Percentiles rank a stretch among this genome's conserved stretches.
phyloP scores from a whole-genome alignment of 2,888 invertebrate genomes.

The Yponomeuta sedellus region DNA sequence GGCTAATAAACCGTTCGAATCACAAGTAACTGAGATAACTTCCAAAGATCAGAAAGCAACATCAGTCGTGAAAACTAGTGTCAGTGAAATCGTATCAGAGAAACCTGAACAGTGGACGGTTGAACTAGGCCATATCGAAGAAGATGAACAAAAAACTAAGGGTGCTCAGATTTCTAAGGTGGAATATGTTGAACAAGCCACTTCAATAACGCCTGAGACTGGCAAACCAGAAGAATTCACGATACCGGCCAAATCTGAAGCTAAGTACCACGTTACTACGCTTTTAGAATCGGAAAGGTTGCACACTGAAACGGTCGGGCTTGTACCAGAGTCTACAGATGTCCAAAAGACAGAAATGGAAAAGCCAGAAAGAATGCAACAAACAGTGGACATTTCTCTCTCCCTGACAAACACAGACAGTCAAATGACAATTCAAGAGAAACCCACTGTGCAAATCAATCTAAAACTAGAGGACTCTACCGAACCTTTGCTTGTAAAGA shows the following conservation, averaged over 20 bases:
- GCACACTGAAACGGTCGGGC: conserved; percentile 34
- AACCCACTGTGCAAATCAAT: conserved; percentile 45
- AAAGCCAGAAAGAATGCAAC: conserved; percentile 28
- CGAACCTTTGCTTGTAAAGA: conserved; percentile 47
- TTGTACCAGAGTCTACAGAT: conserved; percentile 19
- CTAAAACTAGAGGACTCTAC: conserved; percentile 48
- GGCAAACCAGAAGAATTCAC: conserved; percentile 19
- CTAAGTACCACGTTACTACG: conserved; percentile 32
- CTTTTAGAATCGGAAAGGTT: conserved; percentile 54
- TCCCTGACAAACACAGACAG: conserved; percentile 47
- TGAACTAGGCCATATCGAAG: conserved; percentile 37
- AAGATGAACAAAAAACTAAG: neutral
- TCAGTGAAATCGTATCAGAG: conserved; percentile 31
- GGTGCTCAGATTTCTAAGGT: neutral
- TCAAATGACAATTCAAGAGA: conserved; percentile 30
- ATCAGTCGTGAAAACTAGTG: conserved; percentile 20
- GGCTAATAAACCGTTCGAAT: neutral
- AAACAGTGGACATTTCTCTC: conserved; percentile 55
- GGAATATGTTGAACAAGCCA: conserved; percentile 46
- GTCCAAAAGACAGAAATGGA: neutral
- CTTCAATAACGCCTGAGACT: conserved; percentile 32
- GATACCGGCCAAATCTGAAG: conserved; percentile 25
- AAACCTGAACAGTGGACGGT: conserved; percentile 35
- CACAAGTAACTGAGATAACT: conserved; percentile 5
- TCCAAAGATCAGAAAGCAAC: conserved; percentile 10